Evolutionary conservation across 2,888 invertebrate species (phyloP), one percentile per base, ranked within the genome.

Genomic region (Magallana nippona): DNA sequence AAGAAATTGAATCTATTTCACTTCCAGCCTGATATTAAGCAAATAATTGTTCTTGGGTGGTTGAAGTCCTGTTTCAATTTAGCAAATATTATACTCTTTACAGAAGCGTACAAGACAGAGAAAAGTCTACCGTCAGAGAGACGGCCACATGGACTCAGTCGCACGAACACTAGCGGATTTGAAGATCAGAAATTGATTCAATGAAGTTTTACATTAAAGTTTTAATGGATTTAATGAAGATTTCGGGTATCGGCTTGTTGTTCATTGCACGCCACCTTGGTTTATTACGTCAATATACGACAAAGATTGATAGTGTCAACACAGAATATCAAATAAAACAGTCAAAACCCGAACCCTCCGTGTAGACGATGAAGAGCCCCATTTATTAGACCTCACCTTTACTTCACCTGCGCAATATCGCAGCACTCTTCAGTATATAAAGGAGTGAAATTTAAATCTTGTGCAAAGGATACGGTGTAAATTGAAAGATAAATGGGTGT

Each of bases 1-100:
- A 78, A 78, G 55, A 55, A 78, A 55, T 55, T 78, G 78, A 56
- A 78, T 55, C 55, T 56, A 78, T 78, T 56, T 78, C 55, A 78
- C 22, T 15, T 78, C 19, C 78, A 78, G 55, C 32, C 15, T 71
- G 71, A 71, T 71, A 71, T 71, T 71, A 71, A 71, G 32, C 71
- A 71, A 71, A 71, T 71, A 71, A 71, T 71, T 71, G 71, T 71
- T 71, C 71, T 71, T 71, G 71, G 71, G 71, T 71, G 71, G 71
- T 32, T 71, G 71, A 15, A 60, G 60, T 60, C 60, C n/a, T 60
- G 60, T 60, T 60, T 60, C 60, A 60, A 71, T 71, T 71, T 32
- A 32, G 71, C 27, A 71, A 71, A 71, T 27, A 71, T 22, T 71
- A 71, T 22, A 27, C 27, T 15, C 71, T 71, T 71, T 19, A 71